A percentile compares a stretch with the other conserved stretches of the same genome.
Conservation (phyloP, 2,797 vertebrate species). For the Phataginus tricuspis region DNA sequence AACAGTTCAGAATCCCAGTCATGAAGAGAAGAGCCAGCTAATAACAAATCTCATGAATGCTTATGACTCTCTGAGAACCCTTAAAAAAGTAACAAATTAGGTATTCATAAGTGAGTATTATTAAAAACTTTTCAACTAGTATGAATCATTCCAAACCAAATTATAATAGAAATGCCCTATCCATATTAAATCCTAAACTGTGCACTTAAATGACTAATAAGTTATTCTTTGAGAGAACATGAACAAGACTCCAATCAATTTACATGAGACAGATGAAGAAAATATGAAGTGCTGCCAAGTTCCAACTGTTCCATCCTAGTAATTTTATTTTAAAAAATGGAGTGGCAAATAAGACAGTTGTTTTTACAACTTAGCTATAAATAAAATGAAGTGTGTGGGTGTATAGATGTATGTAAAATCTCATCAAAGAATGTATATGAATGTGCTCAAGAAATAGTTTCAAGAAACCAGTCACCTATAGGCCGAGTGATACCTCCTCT, state of each 20-base stretch:
- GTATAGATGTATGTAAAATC: neutral
- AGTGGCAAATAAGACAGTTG: constrained; percentile 27
- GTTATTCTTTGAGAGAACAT: constrained; percentile 58
- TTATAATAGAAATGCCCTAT: constrained; percentile 49
- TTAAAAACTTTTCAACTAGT: constrained; percentile 45
- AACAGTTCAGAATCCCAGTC: constrained; percentile 37
- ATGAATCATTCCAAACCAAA: constrained; percentile 58
- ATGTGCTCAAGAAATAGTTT: neutral
- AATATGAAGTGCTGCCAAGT: constrained; percentile 62
- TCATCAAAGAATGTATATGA: constrained; percentile 1
- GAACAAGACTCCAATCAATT: constrained; percentile 63
- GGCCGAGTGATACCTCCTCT: neutral
- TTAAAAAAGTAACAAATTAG: constrained; percentile 61
- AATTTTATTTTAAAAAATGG: neutral
- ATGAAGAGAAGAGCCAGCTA: constrained; percentile 25
- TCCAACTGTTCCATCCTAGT: constrained; percentile 1
- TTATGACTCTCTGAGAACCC: constrained; percentile 8
- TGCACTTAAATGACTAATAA: constrained; percentile 56
- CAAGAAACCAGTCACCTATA: neutral
- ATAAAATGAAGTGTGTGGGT: constrained; percentile 42
- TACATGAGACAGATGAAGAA: constrained; percentile 45
- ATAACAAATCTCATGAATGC: constrained; percentile 46
- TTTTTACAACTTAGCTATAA: constrained; percentile 35
- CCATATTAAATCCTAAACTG: constrained; percentile 53
- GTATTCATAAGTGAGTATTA: constrained; percentile 49